These are phyloP conservation scores for Hestina assimilis DNA, from an alignment of 1,140 invertebrate genomes.

Conservation along the genomic window DNA sequence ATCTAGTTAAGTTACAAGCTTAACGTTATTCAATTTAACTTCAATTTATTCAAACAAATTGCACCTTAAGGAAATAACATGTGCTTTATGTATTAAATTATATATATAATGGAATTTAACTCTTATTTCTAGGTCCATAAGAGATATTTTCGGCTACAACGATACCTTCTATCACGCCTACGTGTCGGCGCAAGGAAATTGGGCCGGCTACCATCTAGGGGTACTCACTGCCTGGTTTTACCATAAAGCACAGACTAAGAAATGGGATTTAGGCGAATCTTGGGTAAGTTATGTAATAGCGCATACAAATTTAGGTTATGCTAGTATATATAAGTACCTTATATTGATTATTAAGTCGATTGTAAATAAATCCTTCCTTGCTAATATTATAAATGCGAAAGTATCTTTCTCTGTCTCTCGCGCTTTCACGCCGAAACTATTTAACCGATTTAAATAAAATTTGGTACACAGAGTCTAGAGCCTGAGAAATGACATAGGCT, in stretches of 20 bases:
- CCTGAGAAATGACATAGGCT: no score
- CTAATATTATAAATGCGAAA: no score
- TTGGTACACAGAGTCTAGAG: no score
- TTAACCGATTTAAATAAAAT: no score
- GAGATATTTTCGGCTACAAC: constrained; percentile 69
- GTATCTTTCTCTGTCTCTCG: no score
- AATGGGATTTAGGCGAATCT: constrained; percentile 62
- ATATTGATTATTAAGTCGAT: no score
- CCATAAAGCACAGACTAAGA: constrained; percentile 57
- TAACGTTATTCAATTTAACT: constrained; percentile 1
- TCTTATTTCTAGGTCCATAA: constrained; percentile 54
- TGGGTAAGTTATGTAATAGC: constrained; percentile 40
- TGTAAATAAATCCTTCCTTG: no score
- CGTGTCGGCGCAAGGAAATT: constrained; percentile 70
- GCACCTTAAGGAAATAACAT: constrained; percentile 3
- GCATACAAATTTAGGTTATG: neutral
- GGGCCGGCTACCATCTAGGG: constrained; percentile 68
- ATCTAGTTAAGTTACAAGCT: neutral
- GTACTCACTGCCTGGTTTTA: constrained; percentile 68
- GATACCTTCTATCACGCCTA: constrained; percentile 69
- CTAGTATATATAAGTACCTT: no score
- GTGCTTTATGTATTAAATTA: neutral
- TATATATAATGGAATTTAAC: neutral
- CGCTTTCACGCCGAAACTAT: no score
- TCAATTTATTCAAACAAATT: neutral